Percentiles rank a stretch among this genome's conserved stretches.
Conservation (phyloP, 2,113 vertebrate species). For the Etia nguti region DNA sequence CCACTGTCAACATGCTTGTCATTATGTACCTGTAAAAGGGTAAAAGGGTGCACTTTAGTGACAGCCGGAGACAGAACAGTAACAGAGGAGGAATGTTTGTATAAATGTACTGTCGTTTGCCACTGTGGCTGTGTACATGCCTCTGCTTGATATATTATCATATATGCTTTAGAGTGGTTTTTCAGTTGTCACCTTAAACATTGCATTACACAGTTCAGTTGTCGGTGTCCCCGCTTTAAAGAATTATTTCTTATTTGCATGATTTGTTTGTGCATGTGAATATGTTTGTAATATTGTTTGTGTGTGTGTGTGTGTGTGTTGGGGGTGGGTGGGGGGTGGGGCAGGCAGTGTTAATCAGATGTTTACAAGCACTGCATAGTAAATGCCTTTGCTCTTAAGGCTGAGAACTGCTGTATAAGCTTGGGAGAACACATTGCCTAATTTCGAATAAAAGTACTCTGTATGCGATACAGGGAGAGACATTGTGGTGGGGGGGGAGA, state of each 20-base stretch:
- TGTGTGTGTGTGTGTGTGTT: background rate
- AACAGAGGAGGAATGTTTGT: background rate
- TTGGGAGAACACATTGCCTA: background rate
- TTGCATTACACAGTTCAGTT: background rate
- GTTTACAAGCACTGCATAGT: constrained; percentile 32
- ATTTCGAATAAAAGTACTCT: background rate
- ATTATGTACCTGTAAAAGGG: constrained; percentile 3
- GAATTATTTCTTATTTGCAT: constrained; percentile 20
- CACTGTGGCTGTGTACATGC: background rate
- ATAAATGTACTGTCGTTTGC: background rate
- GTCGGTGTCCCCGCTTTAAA: background rate
- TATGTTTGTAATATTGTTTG: constrained; percentile 6
- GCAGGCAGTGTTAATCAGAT: constrained; percentile 47
- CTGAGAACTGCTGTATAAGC: background rate
- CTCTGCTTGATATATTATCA: background rate
- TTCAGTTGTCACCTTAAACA: constrained; percentile 3
- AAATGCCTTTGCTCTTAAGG: constrained; percentile 7
- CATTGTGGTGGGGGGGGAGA: fast-evolving
- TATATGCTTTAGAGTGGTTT: background rate
- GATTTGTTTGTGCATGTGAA: constrained; percentile 16
- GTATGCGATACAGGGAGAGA: background rate
- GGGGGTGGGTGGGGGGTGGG: background rate
- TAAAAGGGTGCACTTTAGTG: background rate
- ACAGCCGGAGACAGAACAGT: background rate
- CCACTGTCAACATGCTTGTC: constrained; percentile 17